Base-by-base conservation (phyloP, 2,797 vertebrate genomes). In the Rhinichthys osculus region DNA sequence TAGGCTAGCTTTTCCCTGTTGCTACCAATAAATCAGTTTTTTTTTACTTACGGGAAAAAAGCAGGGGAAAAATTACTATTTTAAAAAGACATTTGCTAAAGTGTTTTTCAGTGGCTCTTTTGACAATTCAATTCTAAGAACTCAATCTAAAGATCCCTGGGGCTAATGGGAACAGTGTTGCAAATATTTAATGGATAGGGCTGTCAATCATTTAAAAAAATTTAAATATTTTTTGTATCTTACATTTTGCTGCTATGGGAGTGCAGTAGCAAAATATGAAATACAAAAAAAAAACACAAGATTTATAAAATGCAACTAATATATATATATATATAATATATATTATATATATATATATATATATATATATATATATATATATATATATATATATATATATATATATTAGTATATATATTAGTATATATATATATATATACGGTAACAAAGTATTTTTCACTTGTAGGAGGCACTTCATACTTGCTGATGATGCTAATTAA, bases 91-190 rank as follows among this genome's bases (percentile, higher is more conserved):
- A 82, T 67, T 62, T 74, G 19, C 71, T 80, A 33, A 27, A 30
- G 42, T 57, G 47, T 44, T 73, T 81, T 67, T 77, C 19, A 66
- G 77, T 42, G 8, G 6, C 23, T 79, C 19, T 27, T 82, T 82
- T 33, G 19, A 83, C 54, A 83, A 79, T 76, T 35, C 21, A 30
- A 76, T 78, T n/a, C 8, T 38, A 79, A 78, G 57, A 86, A 35
- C 47, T 70, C 78, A 70, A 77, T 86, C 40, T 78, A 78, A 82
- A 59, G 9, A 71, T 70, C 50, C 85, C 73, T 64, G 52, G 71
- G 52, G 85, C 40, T 9, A 64, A 69, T 38, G 23, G 66, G 16
- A 66, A 70, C 17, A 40, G 50, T n/a, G 14, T 64, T 73, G 21
- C 9, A 38, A 69, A 77, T 76, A 47, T 66, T 40, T 87, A n/a